These are phyloP conservation scores for Archaeoteleia sp. DNA, from an alignment of 2,888 invertebrate species.

Conservation along the genomic window DNA sequence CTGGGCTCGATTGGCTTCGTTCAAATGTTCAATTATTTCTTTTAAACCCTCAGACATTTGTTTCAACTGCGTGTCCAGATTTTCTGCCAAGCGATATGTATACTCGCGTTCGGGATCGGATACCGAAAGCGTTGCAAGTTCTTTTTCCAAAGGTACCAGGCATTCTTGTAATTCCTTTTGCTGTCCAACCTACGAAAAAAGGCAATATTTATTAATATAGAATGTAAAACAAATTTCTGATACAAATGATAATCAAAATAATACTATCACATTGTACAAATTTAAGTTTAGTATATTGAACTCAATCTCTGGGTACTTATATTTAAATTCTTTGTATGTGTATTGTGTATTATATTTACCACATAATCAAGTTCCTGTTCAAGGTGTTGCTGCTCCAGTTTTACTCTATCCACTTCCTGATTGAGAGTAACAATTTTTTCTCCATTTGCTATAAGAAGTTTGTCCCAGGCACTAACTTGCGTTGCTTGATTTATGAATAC, in stretches of 20 bases:
- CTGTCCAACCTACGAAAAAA: slow-evolving; percentile 86
- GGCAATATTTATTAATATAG: too few species aligned
- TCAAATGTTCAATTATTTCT: slow-evolving; percentile 95
- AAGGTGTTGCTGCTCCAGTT: slow-evolving; percentile 90
- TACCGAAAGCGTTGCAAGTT: slow-evolving; percentile 81
- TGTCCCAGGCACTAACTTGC: slow-evolving; percentile 97
- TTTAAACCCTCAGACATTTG: slow-evolving; percentile 97
- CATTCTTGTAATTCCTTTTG: slow-evolving; percentile 94
- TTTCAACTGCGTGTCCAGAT: slow-evolving; percentile 92
- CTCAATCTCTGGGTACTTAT: too few species aligned
- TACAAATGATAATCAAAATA: neutral
- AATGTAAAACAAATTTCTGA: too few species aligned
- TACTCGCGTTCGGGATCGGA: slow-evolving; percentile 93
- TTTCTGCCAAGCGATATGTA: slow-evolving; percentile 92
- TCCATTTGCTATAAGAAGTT: slow-evolving; percentile 90
- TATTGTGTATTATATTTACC: too few species aligned
- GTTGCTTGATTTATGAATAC: slow-evolving; percentile 95
- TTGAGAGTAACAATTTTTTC: slow-evolving; percentile 94
- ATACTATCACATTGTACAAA: neutral
- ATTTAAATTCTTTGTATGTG: too few species aligned
- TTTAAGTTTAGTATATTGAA: slow-evolving; percentile 21
- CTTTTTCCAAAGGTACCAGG: slow-evolving; percentile 89
- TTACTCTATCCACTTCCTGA: slow-evolving; percentile 90
- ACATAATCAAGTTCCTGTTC: slow-evolving; percentile 97
- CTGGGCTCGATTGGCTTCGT: slow-evolving; percentile 89